Evolutionary conservation across 2,888 invertebrate species (phyloP).

Genomic region (Augochlorella aurata): DNA sequence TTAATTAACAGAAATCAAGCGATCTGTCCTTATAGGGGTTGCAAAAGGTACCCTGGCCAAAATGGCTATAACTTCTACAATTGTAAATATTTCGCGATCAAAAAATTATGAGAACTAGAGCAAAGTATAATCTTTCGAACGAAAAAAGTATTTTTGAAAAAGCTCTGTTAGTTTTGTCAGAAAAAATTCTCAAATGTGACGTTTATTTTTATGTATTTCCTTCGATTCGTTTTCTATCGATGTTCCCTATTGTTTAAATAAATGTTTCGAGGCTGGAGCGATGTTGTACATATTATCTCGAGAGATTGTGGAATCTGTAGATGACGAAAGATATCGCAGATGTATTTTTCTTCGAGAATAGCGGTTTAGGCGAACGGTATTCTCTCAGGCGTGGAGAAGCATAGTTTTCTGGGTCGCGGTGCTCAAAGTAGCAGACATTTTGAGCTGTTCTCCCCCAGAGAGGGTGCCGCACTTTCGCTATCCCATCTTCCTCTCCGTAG

Average conservation of each 20-base stretch:
- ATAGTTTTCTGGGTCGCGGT: slow-evolving; percentile 66
- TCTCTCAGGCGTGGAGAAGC: slow-evolving; percentile 59
- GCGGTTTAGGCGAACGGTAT: slow-evolving; percentile 56
- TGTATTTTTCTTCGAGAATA: slow-evolving; percentile 53
- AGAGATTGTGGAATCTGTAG: not conserved
- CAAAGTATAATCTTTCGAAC: not conserved
- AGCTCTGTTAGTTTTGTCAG: not conserved
- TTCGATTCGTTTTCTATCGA: not conserved
- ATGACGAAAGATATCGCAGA: slow-evolving; percentile 7
- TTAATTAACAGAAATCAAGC: not conserved
- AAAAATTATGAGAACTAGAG: not conserved
- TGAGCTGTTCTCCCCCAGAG: slow-evolving; percentile 66
- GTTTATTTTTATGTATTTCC: not conserved
- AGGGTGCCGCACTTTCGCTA: slow-evolving; percentile 49
- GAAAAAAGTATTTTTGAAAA: not conserved
- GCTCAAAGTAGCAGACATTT: slow-evolving; percentile 72
- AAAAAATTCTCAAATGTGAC: not conserved
- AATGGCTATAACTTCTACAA: not conserved
- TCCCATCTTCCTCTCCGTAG: slow-evolving; percentile 55
- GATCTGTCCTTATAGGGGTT: not conserved
- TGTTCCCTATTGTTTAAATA: not conserved
- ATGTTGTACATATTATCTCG: not conserved
- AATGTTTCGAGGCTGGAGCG: not conserved
- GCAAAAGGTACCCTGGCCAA: not conserved
- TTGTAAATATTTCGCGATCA: not conserved